A percentile compares a stretch with the other conserved stretches of the same genome.
phyloP scores from a whole-genome alignment of 1,140 invertebrate genomes.

The Mizuhopecten yessoensis region DNA sequence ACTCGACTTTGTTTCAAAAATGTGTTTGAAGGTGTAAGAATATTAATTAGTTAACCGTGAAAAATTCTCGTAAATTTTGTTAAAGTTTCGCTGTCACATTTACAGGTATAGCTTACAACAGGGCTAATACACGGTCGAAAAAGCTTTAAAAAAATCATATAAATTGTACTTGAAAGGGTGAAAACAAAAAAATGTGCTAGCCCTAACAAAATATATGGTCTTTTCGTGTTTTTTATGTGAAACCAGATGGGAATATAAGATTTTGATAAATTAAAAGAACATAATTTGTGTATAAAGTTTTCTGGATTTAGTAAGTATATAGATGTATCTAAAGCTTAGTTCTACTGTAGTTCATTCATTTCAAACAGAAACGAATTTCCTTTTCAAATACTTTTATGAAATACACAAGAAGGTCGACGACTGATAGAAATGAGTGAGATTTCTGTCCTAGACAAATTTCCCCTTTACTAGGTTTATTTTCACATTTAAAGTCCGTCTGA shows the following conservation, averaged over 20 bases:
- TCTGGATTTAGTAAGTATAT: no score
- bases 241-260: no score
- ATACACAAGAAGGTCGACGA: neutral
- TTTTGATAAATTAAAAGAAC: no score
- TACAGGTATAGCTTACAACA: neutral
- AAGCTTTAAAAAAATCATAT: no score
- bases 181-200: no score
- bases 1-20: constrained; percentile 19
- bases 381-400: neutral
- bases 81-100: neutral
- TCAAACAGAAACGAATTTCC: neutral
- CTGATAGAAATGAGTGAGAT: neutral
- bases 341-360: no score
- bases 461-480: neutral
- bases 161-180: no score
- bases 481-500: neutral
- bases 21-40: constrained; percentile 38
- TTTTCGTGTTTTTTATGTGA: no score
- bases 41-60: neutral
- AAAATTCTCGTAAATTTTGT: constrained; percentile 1
- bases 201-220: no score
- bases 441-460: neutral
- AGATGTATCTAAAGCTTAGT: neutral
- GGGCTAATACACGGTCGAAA: no score
- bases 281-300: no score